A percentile compares a stretch with the other conserved stretches of the same genome.
phyloP scores from a whole-genome alignment of 2,888 invertebrate genomes.

The Hyppa rectilinea region DNA sequence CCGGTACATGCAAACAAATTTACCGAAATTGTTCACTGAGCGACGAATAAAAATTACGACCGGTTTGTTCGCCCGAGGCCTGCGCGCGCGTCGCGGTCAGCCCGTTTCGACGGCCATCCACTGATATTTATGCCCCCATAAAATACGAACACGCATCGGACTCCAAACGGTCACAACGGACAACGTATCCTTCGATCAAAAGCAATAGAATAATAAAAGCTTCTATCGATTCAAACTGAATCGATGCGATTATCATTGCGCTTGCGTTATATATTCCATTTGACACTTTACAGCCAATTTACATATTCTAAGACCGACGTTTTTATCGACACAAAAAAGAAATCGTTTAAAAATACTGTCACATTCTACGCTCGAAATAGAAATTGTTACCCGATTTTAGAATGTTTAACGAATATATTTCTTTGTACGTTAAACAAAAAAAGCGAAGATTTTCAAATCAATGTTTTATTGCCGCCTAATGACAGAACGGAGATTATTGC shows the following conservation, averaged over 20 bases:
- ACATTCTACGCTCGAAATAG: conserved; percentile 54
- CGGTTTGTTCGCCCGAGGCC: conserved; percentile 78
- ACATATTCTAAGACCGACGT: conserved; percentile 46
- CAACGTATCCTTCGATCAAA: conserved; percentile 82
- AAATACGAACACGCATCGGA: conserved; percentile 83
- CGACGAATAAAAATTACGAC: conserved; percentile 85
- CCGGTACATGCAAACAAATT: conserved; percentile 88
- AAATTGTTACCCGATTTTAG: conserved; percentile 56
- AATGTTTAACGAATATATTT: conserved; percentile 54
- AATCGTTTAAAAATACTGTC: conserved; percentile 59
- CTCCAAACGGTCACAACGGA: conserved; percentile 72
- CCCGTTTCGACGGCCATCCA: conserved; percentile 71
- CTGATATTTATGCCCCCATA: conserved; percentile 87
- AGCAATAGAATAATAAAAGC: conserved; percentile 79
- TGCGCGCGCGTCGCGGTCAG: conserved; percentile 65
- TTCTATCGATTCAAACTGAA: conserved; percentile 63
- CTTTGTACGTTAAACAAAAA: conserved; percentile 52
- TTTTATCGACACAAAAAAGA: conserved; percentile 61
- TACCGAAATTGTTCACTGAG: conserved; percentile 86
- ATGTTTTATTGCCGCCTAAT: conserved; percentile 61
- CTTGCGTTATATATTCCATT: conserved; percentile 54
- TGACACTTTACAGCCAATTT: conserved; percentile 60
- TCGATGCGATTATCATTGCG: conserved; percentile 63
- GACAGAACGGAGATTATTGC: conserved; percentile 63
- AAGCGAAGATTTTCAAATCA: conserved; percentile 54